A percentile compares a stretch with the other conserved stretches of the same genome.
phyloP scores from a whole-genome alignment of 2,797 vertebrate species.

The Falco rusticolus region DNA sequence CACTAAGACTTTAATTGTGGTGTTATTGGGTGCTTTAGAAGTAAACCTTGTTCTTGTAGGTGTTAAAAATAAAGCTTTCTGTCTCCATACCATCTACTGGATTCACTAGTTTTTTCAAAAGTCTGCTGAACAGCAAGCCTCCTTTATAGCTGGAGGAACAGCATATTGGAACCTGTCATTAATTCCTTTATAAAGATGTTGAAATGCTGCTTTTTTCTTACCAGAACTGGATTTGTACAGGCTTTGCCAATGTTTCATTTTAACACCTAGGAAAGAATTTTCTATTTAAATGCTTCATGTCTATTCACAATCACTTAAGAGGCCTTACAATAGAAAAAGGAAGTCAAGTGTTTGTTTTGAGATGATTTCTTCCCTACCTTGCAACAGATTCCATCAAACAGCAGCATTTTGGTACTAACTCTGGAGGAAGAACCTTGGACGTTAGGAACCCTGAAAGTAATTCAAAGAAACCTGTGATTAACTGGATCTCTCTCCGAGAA shows the following conservation, averaged over 20 bases:
- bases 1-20: background rate
- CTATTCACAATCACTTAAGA: background rate
- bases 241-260: background rate
- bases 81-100: background rate
- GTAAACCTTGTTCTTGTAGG: background rate
- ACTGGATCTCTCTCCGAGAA: conserved; percentile 87
- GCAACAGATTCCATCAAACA: background rate
- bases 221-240: background rate
- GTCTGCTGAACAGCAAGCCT: background rate
- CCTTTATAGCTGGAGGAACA: background rate
- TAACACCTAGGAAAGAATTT: background rate
- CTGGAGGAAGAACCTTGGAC: background rate
- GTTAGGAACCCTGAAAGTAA: conserved; percentile 3
- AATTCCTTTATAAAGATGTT: background rate
- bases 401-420: background rate
- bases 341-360: background rate
- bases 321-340: background rate
- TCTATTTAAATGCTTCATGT: background rate
- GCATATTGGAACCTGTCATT: background rate
- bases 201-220: background rate
- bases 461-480: conserved; percentile 69
- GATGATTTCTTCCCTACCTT: background rate
- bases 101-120: background rate
- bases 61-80: background rate
- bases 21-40: background rate